Evolutionary conservation across 2,888 invertebrate genomes (phyloP).

Genomic region (Temnothorax ravouxi): DNA sequence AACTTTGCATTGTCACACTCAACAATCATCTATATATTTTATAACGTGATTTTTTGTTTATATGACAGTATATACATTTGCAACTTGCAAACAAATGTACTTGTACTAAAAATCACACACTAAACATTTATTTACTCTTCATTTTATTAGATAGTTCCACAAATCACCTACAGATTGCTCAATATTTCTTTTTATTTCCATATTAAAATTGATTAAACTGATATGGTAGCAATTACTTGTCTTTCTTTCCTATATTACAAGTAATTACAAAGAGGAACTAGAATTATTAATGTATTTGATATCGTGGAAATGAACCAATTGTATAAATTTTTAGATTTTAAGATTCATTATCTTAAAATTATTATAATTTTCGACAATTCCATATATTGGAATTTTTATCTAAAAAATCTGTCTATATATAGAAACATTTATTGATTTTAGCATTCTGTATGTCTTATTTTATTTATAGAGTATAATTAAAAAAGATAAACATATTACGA

Average conservation of each 20-base stretch:
- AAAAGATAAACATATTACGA: not conserved
- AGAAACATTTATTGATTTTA: not conserved
- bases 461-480: not conserved
- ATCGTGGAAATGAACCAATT: not conserved
- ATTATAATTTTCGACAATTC: not conserved
- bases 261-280: not conserved
- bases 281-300: not conserved
- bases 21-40: not conserved
- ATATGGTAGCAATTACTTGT: not conserved
- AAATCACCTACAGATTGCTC: not conserved
- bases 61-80: not conserved
- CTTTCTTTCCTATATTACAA: not conserved
- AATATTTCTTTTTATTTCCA: not conserved
- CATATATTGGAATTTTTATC: not conserved
- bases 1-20: not conserved
- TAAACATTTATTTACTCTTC: not conserved
- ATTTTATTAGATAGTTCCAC: not conserved
- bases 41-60: not conserved
- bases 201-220: constrained; percentile 4
- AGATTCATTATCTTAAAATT: not conserved
- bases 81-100: not conserved
- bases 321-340: not conserved
- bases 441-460: not conserved
- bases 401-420: not conserved
- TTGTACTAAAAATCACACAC: not conserved